Base-by-base conservation (phyloP, 2,888 invertebrate genomes). In the Mylabris sibirica region DNA sequence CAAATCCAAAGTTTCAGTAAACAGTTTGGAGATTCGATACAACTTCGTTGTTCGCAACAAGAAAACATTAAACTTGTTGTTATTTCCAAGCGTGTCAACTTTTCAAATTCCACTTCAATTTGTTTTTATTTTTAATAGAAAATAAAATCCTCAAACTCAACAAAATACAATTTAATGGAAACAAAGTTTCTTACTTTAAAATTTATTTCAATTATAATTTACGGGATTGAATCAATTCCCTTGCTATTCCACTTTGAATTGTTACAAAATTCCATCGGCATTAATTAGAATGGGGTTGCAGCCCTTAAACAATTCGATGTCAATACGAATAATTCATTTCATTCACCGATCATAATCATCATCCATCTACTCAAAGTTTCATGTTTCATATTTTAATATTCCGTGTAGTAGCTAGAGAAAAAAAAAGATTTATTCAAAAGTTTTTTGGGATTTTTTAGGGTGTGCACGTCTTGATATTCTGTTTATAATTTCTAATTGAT, bases 271-370 rank as follows among this genome's bases (percentile, higher is more conserved):
- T 44, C 17, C 17, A 53, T 53, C 22, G 11, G 3, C 44, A 22
- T 64, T 64, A 64, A 64, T 64, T 64, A 64, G 4, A 57, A 9
- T 22, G 11, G 5, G n/a, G 30, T 44, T 5, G 17, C 0, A 5
- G 17, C 3, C 22, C 22, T 53, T 2, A 22, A 53, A 11, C 20
- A 22, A 22, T 20, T 22, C 44, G 8, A n/a, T 44, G 44, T 44
- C 44, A 44, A 1, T 8, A 8, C 22, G 8, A 53, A 53, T 53
- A 22, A 22, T 22, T 53, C 20, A 22, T 53, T 53, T 12, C n/a
- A n/a, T n/a, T n/a, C n/a, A n/a, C n/a, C n/a, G n/a, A n/a, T 6
- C n/a, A 5, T 17, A 6, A 44, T 35, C 9, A 35, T 35, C 12
- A 35, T 35, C 12, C 3, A n/a, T n/a, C n/a, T n/a, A n/a, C n/a